Percentiles rank a stretch among this genome's conserved stretches.
Conservation (phyloP, 2,888 invertebrate species). For the Trachelus tabidus region DNA sequence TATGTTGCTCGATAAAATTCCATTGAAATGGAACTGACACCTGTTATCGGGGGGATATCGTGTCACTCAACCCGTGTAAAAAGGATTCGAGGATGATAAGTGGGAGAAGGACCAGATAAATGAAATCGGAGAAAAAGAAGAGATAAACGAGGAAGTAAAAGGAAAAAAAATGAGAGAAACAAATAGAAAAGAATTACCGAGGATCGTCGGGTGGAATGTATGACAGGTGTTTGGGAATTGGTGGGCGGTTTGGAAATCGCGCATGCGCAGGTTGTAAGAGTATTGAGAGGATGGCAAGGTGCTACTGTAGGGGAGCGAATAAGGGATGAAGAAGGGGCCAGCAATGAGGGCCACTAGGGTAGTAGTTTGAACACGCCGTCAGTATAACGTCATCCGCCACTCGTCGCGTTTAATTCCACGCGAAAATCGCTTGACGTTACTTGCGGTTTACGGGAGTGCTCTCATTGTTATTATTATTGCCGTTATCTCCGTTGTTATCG, state of each 20-base stretch:
- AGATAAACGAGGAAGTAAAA: not conserved
- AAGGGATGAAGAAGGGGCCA: conserved; percentile 8
- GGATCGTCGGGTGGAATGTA: conserved; percentile 6
- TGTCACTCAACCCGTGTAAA: not conserved
- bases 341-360: conserved; percentile 55
- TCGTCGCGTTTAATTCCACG: conserved; percentile 28
- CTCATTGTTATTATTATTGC: not conserved
- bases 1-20: not conserved
- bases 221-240: conserved; percentile 30
- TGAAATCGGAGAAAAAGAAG: not conserved
- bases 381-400: conserved; percentile 37
- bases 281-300: not conserved
- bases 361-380: conserved; percentile 45
- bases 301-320: conserved; percentile 3
- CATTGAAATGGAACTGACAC: not conserved
- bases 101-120: not conserved
- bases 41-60: not conserved
- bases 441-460: not conserved
- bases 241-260: conserved; percentile 21
- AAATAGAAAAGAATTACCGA: not conserved
- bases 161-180: not conserved
- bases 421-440: not conserved
- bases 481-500: not conserved
- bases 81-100: not conserved
- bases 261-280: conserved; percentile 17